Percentiles rank a stretch among this genome's conserved stretches.
phyloP scores from a whole-genome alignment of 2,888 invertebrate species.

The Hartigia nigra region DNA sequence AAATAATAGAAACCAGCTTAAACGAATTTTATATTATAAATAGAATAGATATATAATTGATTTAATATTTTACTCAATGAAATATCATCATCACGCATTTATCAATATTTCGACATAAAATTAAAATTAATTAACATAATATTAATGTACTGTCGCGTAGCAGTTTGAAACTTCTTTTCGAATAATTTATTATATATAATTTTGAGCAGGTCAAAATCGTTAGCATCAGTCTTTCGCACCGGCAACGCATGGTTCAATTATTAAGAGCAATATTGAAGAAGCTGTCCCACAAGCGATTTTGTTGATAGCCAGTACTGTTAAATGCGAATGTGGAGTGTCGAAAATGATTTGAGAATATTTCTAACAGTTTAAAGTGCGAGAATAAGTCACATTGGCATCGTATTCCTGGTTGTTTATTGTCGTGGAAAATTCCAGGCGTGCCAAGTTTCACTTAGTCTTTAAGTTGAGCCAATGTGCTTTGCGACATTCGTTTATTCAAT shows the following conservation, averaged over 20 bases:
- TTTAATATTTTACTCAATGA: not conserved
- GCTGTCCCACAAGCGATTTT: not conserved
- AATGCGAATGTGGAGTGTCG: not conserved
- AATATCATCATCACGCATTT: not conserved
- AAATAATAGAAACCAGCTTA: not conserved
- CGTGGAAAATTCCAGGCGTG: slow-evolving; percentile 5
- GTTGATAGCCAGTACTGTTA: not conserved
- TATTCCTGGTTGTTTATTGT: not conserved
- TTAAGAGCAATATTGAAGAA: not conserved
- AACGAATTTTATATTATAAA: not conserved
- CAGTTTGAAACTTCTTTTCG: not conserved
- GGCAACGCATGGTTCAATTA: not conserved
- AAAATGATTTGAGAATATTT: not conserved
- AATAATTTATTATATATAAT: not conserved
- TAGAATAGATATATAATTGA: not conserved
- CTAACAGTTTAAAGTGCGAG: not conserved
- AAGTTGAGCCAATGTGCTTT: not conserved
- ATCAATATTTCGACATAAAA: not conserved
- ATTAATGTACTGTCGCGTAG: not conserved
- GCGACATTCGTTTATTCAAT: not conserved
- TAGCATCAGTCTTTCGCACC: not conserved
- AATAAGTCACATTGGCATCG: not conserved
- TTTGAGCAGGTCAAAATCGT: not conserved
- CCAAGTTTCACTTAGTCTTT: not conserved
- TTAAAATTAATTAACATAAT: not conserved